phyloP scores from a whole-genome alignment of 1,140 invertebrate genomes.

The Gonatopus flavifemur region DNA sequence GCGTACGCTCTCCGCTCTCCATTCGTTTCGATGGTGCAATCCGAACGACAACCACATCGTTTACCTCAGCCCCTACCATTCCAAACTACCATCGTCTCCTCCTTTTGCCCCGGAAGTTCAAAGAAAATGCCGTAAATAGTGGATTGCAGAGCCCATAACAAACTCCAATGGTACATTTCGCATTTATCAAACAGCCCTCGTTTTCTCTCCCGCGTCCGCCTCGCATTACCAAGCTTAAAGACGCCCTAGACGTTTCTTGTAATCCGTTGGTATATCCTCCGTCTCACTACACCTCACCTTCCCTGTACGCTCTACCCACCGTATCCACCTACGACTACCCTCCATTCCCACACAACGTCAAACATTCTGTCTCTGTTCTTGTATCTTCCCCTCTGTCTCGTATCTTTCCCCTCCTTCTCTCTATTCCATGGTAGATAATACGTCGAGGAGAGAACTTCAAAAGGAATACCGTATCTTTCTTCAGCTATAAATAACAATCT shows the following conservation, averaged over 20 bases:
- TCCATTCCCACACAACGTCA: not conserved
- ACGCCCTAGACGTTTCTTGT: conserved; percentile 33
- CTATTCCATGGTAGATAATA: conserved; percentile 23
- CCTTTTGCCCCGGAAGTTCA: conserved; percentile 27
- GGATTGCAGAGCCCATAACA: conserved; percentile 34
- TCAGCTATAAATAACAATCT: conserved; percentile 34
- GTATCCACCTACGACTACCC: not conserved
- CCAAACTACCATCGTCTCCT: too few relatives aligned
- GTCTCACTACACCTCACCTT: conserved; percentile 7
- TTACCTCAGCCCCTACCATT: conserved; percentile 15
- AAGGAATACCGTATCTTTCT: conserved; percentile 29
- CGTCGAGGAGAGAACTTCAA: conserved; percentile 30
- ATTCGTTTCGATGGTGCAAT: not conserved
- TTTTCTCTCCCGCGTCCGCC: conserved; percentile 14
- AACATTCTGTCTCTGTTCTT: too few relatives aligned
- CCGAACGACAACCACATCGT: conserved; percentile 27
- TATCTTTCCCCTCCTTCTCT: conserved; percentile 9
- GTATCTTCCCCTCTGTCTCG: too few relatives aligned
- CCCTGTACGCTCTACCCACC: conserved; percentile 4
- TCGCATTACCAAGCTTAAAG: conserved; percentile 34
- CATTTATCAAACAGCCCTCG: conserved; percentile 38
- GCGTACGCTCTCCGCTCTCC: not conserved
- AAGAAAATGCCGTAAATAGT: conserved; percentile 37
- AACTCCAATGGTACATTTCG: conserved; percentile 38
- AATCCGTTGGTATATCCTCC: conserved; percentile 24